Evolutionary conservation across 2,888 invertebrate species (phyloP), one percentile per base, ranked within the genome.

Genomic region (Drosophila tripunctata): DNA sequence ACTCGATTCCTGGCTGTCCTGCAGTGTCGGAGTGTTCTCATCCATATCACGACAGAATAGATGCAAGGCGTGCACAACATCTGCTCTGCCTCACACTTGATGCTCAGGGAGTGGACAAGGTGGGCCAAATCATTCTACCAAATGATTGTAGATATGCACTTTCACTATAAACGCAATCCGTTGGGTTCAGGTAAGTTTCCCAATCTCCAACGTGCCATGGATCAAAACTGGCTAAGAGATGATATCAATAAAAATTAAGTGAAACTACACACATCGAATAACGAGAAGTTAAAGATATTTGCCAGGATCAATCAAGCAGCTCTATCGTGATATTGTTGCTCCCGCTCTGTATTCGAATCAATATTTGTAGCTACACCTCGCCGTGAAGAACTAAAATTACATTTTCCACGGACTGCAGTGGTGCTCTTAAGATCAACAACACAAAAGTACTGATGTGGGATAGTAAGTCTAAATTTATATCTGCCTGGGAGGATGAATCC

Each of bases 1-100:
- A 99, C 92, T 98, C 98, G 14, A 96, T 98, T n/a, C 99, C 99
- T 0, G 93, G 94, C 80, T 99, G 95, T 91, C 98, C 98, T 1
- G 93, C 94, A 0, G 78, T 88, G 43, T 71, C 91, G 0, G 92
- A 92, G 12, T 95, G 94, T 83, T 88, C 83, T 15, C 98, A 96
- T 91, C 97, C 98, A 0, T 63, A 92, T 0, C 95, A 94, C 1
- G 98, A 96, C 0, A 92, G 92, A 72, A 91, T 92, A 17, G 96
- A 95, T 88, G 98, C 98, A 0, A 91, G 92, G 17, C 96, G 95
- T 88, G 98, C 98, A 0, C 98, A 99, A 90, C 95, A 95, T 47
- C 95, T 97, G 78, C 92, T 99, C 5, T 99, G 99, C 89, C 93
- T 98, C 51, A 95, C 96, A 0, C 92, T 97, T 7, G 93, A 94